Base-by-base conservation (phyloP, 2,888 invertebrate species). In the Napeogenes sylphis region DNA sequence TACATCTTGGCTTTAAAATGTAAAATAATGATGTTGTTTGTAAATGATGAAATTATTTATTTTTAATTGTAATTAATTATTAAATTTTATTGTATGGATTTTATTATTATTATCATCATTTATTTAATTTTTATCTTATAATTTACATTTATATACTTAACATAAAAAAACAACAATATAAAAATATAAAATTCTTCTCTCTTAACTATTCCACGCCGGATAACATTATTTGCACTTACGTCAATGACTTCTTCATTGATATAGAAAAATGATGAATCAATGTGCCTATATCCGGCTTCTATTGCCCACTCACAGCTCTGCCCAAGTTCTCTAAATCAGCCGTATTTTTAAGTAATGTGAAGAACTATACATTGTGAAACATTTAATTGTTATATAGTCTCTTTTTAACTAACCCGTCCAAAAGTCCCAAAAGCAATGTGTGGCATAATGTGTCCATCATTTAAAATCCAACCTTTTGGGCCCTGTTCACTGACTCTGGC, bases 221-320 rank as follows among this genome's bases (percentile, higher is more conserved):
- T 81, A 62, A 87, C 91, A 45, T 88, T 85, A 14, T 79, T 78
- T 8, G 93, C 82, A 0, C 90, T 93, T 38, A 79, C 75, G 0
- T 93, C 93, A 1, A 93, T 84, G 73, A 91, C 87, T 2, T 73
- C 77, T 63, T 87, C 87, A 35, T 83, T 82, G 0, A 66, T 46
- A 54, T 86, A 86, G 0, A 81, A 60, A 3, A 82, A 69, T 2
- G 85, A 85, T 0, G 87, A 86, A 64, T 87, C 87, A 4, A 87
- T 82, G 57, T 83, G 83, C 5, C 86, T 73, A 70, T 85, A 86
- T 0, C 86, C 87, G 6, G 75, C 75, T 30, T 83, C 78, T 1
- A 87, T 71, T 0, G 87, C 86, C 74, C 75, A 79, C 12, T 51
- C 51, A 42, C 42, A 6, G 42, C 42, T 42, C 3, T 42, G 6